A percentile compares a stretch with the other conserved stretches of the same genome.
Evolutionary conservation across 1,140 invertebrate genomes (phyloP).

Genomic region (Mycetomoellerius zeteki): DNA sequence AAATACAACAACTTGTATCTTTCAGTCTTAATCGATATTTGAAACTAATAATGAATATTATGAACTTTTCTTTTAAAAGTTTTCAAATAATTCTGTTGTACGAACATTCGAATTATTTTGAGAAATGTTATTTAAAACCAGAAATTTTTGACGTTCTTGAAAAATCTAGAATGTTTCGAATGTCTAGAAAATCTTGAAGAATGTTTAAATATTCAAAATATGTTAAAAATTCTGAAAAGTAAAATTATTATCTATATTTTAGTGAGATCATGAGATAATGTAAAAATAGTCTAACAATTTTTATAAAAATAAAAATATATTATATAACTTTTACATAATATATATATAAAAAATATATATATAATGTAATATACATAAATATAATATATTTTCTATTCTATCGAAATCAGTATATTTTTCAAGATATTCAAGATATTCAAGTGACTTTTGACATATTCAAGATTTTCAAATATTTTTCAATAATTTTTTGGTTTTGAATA

Average conservation of each 20-base stretch:
- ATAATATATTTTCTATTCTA: not conserved
- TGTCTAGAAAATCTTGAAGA: not conserved
- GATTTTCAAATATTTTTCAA: conserved; percentile 24
- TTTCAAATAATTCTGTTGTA: not conserved
- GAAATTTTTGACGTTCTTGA: not conserved
- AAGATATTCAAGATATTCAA: conserved; percentile 4
- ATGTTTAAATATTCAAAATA: not conserved
- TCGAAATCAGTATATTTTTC: not conserved
- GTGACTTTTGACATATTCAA: not conserved
- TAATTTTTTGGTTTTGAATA: not conserved
- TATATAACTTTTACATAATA: conserved; percentile 4
- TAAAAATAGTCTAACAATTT: not conserved
- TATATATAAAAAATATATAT: not conserved
- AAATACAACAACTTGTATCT: conserved; percentile 8
- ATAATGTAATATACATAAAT: not conserved
- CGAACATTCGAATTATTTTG: not conserved
- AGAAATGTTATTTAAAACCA: not conserved
- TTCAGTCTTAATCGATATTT: not conserved
- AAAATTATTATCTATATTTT: conserved; percentile 4
- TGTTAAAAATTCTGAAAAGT: not conserved
- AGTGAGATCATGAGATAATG: not conserved
- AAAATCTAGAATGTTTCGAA: not conserved
- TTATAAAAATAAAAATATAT: conserved; percentile 15
- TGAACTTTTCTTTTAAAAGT: not conserved
- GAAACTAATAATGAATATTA: not conserved